Conservation (phyloP, 2,797 vertebrate genomes). For the Lutjanus campechanus region DNA sequence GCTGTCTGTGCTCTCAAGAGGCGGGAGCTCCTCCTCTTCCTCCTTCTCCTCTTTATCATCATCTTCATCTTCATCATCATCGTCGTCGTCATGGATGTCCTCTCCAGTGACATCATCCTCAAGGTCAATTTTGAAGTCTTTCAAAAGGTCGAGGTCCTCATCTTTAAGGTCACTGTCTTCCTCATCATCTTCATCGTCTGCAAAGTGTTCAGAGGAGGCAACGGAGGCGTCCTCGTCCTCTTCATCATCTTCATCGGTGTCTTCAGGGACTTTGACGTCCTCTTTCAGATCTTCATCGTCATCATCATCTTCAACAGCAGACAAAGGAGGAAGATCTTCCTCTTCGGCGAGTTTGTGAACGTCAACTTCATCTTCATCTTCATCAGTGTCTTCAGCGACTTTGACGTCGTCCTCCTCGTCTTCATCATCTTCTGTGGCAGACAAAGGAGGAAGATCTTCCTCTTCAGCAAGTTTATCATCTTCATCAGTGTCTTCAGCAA, state of each 20-base stretch:
- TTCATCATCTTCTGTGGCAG: constrained; percentile 42
- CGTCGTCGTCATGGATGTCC: constrained; percentile 21
- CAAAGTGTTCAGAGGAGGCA: constrained; percentile 75
- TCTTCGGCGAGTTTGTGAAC: constrained; percentile 43
- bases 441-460: constrained; percentile 52
- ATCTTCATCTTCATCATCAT: constrained; percentile 3
- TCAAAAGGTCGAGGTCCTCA: constrained; percentile 3
- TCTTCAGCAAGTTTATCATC: too few relatives aligned
- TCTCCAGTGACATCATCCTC: constrained; percentile 47
- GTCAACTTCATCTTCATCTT: constrained; percentile 49
- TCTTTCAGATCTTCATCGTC: constrained; percentile 28
- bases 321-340: constrained; percentile 41
- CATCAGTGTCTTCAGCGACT: constrained; percentile 24
- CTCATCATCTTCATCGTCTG: constrained; percentile 75
- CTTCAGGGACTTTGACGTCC: constrained; percentile 10
- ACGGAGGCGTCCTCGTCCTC: constrained; percentile 66
- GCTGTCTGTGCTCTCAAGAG: constrained; percentile 63
- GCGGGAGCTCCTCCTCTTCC: constrained; percentile 2
- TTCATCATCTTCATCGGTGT: constrained; percentile 37
- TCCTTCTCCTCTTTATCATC: constrained; percentile 20
- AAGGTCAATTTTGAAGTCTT: constrained; percentile 27
- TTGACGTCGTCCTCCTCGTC: background rate
- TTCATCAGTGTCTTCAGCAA: too few relatives aligned
- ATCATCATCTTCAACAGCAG: constrained; percentile 26
- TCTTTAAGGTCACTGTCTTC: constrained; percentile 56